phyloP scores from a whole-genome alignment of 53 echinoderm and acorn worm species.

The Holothuria scabra region DNA sequence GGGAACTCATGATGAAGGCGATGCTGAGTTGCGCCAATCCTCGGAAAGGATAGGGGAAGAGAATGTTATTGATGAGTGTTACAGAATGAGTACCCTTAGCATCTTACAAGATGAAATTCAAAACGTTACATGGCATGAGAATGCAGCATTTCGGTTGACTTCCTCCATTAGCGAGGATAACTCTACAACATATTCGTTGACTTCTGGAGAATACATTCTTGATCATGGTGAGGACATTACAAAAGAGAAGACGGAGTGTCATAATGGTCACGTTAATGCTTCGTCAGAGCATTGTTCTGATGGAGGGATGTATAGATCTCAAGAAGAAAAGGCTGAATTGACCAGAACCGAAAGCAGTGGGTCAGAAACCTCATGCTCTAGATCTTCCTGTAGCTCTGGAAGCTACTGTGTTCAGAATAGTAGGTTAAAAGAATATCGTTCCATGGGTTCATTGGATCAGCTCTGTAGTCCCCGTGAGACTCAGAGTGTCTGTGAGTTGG shows the following conservation, averaged over 20 bases:
- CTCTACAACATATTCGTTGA: too few relatives aligned
- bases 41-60: neutral
- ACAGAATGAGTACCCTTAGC: conserved; percentile 27
- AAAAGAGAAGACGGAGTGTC: too few relatives aligned
- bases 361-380: neutral
- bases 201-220: too few relatives aligned
- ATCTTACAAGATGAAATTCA: conserved; percentile 23
- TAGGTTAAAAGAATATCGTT: conserved; percentile 25
- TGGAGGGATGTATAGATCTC: too few relatives aligned
- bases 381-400: conserved; percentile 11
- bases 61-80: conserved; percentile 20
- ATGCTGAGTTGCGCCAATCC: neutral
- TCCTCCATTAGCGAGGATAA: neutral
- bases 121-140: conserved; percentile 16
- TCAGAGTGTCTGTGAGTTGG: conserved; percentile 1
- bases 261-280: too few relatives aligned
- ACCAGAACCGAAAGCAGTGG: neutral
- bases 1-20: neutral
- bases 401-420: conserved; percentile 16
- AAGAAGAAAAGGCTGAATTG: neutral
- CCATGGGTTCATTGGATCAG: conserved; percentile 72
- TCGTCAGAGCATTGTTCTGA: neutral
- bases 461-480: conserved; percentile 64
- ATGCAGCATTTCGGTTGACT: conserved; percentile 23
- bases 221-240: too few relatives aligned